Evolutionary conservation across 2,888 invertebrate species (phyloP).

Genomic region (Eumerus sabulonum): DNA sequence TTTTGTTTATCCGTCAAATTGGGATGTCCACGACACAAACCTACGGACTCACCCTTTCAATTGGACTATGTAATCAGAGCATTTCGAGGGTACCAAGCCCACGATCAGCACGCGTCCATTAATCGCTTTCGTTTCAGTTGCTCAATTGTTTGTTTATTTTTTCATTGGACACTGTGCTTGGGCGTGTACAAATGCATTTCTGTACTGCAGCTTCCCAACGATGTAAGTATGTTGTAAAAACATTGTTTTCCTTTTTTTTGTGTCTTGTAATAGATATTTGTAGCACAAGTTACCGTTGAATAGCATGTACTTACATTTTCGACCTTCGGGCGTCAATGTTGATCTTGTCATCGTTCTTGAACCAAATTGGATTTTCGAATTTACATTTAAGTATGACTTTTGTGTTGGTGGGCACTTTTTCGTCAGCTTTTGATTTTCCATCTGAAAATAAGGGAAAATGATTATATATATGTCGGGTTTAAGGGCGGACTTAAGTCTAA

Average conservation of each 20-base stretch:
- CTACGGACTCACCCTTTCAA: slow-evolving; percentile 30
- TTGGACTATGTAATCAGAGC: slow-evolving; percentile 2
- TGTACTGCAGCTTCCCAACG: slow-evolving; percentile 35
- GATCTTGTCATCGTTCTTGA: slow-evolving; percentile 67
- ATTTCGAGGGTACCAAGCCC: slow-evolving; percentile 40
- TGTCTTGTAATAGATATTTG: slow-evolving; percentile 17
- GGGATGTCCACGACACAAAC: slow-evolving; percentile 41
- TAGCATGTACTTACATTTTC: slow-evolving; percentile 66
- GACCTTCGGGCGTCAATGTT: slow-evolving; percentile 54
- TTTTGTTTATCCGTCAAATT: slow-evolving; percentile 46
- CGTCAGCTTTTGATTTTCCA: slow-evolving; percentile 51
- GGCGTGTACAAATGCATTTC: background rate
- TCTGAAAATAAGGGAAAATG: slow-evolving; percentile 33
- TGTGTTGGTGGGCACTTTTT: slow-evolving; percentile 68
- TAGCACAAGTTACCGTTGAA: slow-evolving; percentile 8
- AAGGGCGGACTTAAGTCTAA: too few relatives aligned
- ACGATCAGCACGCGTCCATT: slow-evolving; percentile 46
- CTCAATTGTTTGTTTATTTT: slow-evolving; percentile 47
- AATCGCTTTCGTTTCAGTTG: slow-evolving; percentile 1
- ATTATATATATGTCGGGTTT: too few relatives aligned
- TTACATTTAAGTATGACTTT: slow-evolving; percentile 68
- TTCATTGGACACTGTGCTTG: slow-evolving; percentile 36
- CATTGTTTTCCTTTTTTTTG: slow-evolving; percentile 1
- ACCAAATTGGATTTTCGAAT: slow-evolving; percentile 70
- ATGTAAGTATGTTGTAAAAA: slow-evolving; percentile 9